Percentiles rank a stretch among this genome's conserved stretches.
phyloP scores from a whole-genome alignment of 2,113 vertebrate genomes.

The Zosterops hypoxanthus region DNA sequence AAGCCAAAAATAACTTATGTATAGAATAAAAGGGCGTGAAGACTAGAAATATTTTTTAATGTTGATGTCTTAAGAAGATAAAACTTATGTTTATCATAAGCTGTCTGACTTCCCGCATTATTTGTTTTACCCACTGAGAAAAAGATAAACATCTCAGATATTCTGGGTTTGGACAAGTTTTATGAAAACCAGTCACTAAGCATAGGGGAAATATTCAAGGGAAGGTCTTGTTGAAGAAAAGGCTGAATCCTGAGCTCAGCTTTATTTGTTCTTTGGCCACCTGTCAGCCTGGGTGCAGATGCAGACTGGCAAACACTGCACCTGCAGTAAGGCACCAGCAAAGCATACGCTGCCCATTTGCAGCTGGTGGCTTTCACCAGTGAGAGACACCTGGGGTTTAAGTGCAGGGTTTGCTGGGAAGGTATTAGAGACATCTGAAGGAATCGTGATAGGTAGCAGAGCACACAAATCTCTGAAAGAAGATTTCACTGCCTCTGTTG shows the following conservation, averaged over 20 bases:
- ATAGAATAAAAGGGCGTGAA: background rate
- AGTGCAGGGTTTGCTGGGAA: background rate
- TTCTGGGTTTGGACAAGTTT: background rate
- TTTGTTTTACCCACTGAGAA: background rate
- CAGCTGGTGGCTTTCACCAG: background rate
- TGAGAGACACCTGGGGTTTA: background rate
- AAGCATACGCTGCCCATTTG: background rate
- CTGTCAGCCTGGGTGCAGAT: fast-evolving
- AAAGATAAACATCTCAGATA: background rate
- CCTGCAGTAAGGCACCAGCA: background rate
- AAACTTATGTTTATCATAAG: background rate
- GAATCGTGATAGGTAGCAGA: background rate
- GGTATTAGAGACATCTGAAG: background rate
- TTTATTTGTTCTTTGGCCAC: background rate
- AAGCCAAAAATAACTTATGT: background rate
- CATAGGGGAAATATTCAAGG: background rate
- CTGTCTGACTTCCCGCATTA: background rate
- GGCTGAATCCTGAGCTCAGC: background rate
- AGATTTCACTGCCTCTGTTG: background rate
- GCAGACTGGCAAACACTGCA: background rate
- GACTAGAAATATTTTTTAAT: background rate
- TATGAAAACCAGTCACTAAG: background rate
- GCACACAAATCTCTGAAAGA: background rate
- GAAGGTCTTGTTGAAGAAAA: background rate
- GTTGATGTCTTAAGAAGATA: background rate